These are phyloP conservation scores for Crematogaster levior DNA, from an alignment of 2,888 invertebrate genomes.

Conservation along the genomic window DNA sequence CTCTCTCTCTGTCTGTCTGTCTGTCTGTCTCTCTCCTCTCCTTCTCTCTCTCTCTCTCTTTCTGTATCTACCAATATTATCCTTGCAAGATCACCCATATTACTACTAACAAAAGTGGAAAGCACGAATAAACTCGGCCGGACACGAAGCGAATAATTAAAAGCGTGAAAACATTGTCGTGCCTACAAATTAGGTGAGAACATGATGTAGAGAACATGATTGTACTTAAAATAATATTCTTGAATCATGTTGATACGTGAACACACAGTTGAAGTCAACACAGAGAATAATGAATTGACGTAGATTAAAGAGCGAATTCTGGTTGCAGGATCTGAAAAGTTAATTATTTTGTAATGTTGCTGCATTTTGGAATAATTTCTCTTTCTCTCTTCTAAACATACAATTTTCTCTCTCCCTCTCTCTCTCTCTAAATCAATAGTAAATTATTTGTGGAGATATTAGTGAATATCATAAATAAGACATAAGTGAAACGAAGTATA, in stretches of 20 bases:
- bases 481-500: background rate
- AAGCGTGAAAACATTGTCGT: background rate
- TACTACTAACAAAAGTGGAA: background rate
- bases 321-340: background rate
- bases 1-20: too few relatives aligned
- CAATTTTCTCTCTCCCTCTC: too few relatives aligned
- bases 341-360: background rate
- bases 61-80: constrained; percentile 37
- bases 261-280: background rate
- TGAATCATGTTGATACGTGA: background rate
- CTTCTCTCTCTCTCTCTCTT: constrained; percentile 48
- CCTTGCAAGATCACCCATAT: constrained; percentile 12
- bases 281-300: background rate
- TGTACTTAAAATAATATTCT: background rate
- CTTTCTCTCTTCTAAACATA: background rate
- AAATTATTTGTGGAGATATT: background rate
- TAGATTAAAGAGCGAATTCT: background rate
- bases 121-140: background rate
- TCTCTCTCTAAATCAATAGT: background rate
- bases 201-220: background rate
- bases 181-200: background rate
- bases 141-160: background rate
- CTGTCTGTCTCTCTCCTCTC: constrained; percentile 40
- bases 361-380: background rate
- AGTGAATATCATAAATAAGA: too few relatives aligned